Evolutionary conservation across 2,888 invertebrate genomes (phyloP).

Genomic region (Harpalus rufipes): DNA sequence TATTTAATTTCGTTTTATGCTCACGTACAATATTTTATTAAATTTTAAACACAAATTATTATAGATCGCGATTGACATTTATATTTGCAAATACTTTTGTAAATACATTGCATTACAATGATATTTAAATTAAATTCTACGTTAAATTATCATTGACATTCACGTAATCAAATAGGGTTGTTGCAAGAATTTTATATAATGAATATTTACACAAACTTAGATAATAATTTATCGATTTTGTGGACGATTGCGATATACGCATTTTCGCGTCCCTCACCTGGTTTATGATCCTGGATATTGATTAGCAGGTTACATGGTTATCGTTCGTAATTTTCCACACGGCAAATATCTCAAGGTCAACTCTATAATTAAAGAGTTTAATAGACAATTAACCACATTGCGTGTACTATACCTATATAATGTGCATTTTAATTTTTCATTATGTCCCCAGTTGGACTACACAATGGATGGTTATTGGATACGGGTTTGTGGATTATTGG

Average conservation of each 20-base stretch:
- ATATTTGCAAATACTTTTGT: neutral
- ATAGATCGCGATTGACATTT: neutral
- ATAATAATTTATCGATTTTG: neutral
- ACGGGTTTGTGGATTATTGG: neutral
- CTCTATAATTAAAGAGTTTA: constrained; percentile 53
- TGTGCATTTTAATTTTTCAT: constrained; percentile 41
- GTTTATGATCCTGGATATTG: constrained; percentile 13
- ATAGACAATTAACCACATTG: constrained; percentile 41
- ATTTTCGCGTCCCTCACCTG: neutral
- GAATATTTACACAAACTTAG: neutral
- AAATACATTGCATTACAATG: too few relatives aligned
- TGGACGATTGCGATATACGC: neutral
- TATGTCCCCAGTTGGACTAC: constrained; percentile 9
- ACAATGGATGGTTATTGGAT: constrained; percentile 5
- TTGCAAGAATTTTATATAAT: neutral
- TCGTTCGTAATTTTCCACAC: constrained; percentile 44
- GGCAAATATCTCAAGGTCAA: constrained; percentile 45
- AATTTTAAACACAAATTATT: neutral
- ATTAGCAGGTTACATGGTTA: constrained; percentile 47
- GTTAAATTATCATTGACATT: too few relatives aligned
- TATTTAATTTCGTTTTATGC: neutral
- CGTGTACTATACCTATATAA: constrained; percentile 14
- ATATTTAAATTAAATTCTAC: too few relatives aligned
- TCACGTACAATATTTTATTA: neutral
- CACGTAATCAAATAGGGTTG: too few relatives aligned